phyloP scores from a whole-genome alignment of 2,113 vertebrate species.

The Galemys pyrenaicus region DNA sequence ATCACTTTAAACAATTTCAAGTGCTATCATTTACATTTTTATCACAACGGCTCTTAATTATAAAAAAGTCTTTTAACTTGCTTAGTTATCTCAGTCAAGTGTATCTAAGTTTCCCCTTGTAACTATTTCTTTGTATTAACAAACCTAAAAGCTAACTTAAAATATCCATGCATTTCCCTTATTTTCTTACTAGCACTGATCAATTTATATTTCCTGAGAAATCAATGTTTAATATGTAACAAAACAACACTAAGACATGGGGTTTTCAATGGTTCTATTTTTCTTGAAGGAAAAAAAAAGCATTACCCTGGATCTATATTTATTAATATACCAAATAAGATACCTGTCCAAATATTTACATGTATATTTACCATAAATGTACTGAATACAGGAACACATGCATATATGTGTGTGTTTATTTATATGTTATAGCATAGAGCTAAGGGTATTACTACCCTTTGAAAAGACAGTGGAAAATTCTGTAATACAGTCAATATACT shows the following conservation, averaged over 20 bases:
- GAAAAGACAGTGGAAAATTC: background rate
- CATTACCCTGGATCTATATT: background rate
- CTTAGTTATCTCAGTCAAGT: background rate
- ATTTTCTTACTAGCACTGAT: background rate
- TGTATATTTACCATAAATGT: background rate
- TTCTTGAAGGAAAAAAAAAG: background rate
- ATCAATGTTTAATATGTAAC: background rate
- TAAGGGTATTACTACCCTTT: background rate
- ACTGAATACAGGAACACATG: background rate
- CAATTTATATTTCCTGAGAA: background rate
- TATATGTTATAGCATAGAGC: background rate
- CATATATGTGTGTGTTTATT: background rate
- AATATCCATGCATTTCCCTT: background rate
- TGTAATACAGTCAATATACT: background rate
- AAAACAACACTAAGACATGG: background rate
- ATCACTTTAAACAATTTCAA: slow-evolving; percentile 25
- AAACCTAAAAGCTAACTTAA: slow-evolving; percentile 17
- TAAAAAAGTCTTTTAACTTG: background rate
- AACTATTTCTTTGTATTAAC: background rate
- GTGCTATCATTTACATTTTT: background rate
- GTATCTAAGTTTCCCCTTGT: background rate
- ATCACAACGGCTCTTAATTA: background rate
- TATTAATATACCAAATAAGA: background rate
- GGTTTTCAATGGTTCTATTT: background rate
- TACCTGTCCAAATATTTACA: background rate